Percentiles rank a stretch among this genome's conserved stretches.
Evolutionary conservation across 2,888 invertebrate species (phyloP).

Genomic region (Norana najaformis): DNA sequence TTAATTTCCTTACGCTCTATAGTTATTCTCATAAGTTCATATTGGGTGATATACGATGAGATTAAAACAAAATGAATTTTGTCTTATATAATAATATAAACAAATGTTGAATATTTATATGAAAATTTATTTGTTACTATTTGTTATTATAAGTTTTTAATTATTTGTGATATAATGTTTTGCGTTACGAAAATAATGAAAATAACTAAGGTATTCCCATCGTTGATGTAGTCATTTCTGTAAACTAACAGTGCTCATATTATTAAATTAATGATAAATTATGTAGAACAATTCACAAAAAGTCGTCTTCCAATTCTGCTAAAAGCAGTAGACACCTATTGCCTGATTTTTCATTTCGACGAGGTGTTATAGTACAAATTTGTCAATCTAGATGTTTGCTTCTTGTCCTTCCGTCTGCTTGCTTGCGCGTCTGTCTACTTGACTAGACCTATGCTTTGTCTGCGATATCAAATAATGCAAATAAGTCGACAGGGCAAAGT

Average conservation of each 20-base stretch:
- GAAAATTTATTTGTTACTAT: too few relatives aligned
- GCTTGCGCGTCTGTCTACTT: not conserved
- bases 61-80: too few relatives aligned
- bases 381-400: too few relatives aligned
- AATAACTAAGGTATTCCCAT: too few relatives aligned
- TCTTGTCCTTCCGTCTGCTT: not conserved
- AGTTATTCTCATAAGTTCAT: too few relatives aligned
- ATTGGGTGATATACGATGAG: too few relatives aligned
- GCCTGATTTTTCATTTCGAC: not conserved
- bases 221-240: not conserved
- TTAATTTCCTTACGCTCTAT: too few relatives aligned
- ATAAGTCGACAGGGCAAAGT: not conserved
- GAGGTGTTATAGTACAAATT: not conserved
- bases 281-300: not conserved
- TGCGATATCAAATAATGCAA: conserved; percentile 1
- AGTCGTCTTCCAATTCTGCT: not conserved
- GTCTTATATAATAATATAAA: too few relatives aligned
- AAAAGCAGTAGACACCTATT: not conserved
- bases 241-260: not conserved
- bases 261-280: not conserved
- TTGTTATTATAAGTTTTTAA: too few relatives aligned
- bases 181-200: too few relatives aligned
- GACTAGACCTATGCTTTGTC: not conserved
- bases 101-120: too few relatives aligned
- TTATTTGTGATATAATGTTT: too few relatives aligned